Conservation (phyloP, 2,888 invertebrate genomes). For the Calameuta filiformis region DNA sequence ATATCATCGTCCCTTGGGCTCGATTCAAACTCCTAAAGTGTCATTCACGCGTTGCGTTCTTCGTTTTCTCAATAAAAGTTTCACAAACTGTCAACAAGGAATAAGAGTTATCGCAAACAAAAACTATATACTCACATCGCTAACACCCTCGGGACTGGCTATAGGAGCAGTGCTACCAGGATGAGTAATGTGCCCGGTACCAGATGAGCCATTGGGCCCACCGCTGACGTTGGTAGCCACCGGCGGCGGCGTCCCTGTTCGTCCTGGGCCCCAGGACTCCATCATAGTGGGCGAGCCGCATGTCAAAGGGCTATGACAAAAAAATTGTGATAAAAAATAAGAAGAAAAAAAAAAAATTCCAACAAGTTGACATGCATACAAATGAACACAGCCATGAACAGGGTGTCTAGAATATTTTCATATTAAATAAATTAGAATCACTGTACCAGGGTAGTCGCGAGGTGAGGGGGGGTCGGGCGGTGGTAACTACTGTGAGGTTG, state of each 20-base stretch:
- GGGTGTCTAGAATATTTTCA: background rate
- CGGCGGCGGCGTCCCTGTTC: constrained; percentile 54
- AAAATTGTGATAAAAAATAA: constrained; percentile 1
- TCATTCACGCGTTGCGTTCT: background rate
- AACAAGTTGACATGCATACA: background rate
- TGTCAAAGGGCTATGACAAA: constrained; percentile 67
- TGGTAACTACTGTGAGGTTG: background rate
- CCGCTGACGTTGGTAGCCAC: constrained; percentile 51
- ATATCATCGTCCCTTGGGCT: background rate
- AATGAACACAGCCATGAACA: background rate
- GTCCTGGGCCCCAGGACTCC: constrained; percentile 64
- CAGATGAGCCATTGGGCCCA: constrained; percentile 47
- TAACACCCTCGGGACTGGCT: constrained; percentile 67
- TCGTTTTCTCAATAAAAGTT: background rate
- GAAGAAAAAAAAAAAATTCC: background rate
- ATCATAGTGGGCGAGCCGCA: constrained; percentile 69
- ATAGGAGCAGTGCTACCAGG: constrained; percentile 62
- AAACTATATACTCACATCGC: constrained; percentile 52
- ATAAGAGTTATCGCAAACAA: background rate
- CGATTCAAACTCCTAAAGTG: background rate
- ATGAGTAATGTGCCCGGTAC: constrained; percentile 41
- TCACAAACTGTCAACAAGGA: background rate
- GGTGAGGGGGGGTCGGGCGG: background rate
- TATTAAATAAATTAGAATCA: background rate
- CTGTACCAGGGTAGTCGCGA: background rate